phyloP scores from a whole-genome alignment of 1,140 invertebrate genomes.

The Globodera ellingtonae region DNA sequence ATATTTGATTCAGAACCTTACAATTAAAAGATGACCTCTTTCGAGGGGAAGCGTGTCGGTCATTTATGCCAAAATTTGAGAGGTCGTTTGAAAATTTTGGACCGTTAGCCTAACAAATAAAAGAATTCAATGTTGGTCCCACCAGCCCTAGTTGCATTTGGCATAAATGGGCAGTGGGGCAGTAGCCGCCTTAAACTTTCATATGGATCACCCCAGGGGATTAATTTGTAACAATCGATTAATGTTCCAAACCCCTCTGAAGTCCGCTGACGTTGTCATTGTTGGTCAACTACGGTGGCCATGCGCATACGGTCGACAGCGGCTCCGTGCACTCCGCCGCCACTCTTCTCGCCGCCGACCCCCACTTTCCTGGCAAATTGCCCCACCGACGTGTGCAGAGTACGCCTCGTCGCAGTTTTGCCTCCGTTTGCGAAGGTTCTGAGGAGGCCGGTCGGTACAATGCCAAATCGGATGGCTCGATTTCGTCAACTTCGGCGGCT shows the following conservation, averaged over 20 bases:
- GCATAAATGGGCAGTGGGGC: too few species aligned
- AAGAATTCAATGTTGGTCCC: too few species aligned
- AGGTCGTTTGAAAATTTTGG: too few species aligned
- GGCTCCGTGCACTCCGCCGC: background rate
- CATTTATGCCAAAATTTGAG: too few species aligned
- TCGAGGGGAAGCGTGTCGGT: too few species aligned
- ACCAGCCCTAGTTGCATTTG: too few species aligned
- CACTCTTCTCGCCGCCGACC: constrained; percentile 9
- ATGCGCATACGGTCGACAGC: background rate
- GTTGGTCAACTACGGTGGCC: constrained; percentile 40
- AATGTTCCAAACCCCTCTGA: background rate
- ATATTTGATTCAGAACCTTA: background rate
- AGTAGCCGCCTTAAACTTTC: too few species aligned
- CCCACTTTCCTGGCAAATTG: constrained; percentile 11
- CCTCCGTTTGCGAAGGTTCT: constrained; percentile 4
- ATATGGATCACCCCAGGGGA: too few species aligned
- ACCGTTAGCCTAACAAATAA: too few species aligned
- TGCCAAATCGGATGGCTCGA: constrained; percentile 13
- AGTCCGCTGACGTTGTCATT: constrained; percentile 40
- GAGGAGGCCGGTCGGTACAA: constrained; percentile 26
- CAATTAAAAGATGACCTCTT: too few species aligned
- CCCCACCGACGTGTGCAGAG: constrained; percentile 8
- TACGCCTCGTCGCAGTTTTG: background rate
- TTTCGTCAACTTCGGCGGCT: background rate
- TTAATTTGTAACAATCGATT: too few species aligned